A percentile compares a stretch with the other conserved stretches of the same genome.
Conservation (phyloP, 2,113 vertebrate genomes). For the Isichthys henryi region DNA sequence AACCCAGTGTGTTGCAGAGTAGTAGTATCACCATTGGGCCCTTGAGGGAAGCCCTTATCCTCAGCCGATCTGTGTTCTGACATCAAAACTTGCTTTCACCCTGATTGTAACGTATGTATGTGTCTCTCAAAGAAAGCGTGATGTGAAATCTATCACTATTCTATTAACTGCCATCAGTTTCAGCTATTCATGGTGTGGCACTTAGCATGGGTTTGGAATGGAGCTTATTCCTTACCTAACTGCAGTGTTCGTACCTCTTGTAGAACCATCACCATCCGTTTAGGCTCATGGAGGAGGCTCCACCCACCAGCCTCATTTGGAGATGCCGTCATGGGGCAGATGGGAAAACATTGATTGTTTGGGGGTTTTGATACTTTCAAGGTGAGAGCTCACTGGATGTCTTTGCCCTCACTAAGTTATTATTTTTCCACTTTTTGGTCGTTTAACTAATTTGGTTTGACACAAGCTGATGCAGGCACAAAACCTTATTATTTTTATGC, state of each 20-base stretch:
- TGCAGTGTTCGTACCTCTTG: neutral
- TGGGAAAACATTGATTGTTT: neutral
- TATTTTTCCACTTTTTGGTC: neutral
- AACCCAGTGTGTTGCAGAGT: neutral
- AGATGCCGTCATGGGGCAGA: neutral
- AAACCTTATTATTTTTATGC: neutral
- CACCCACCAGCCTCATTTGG: neutral
- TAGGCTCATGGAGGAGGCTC: neutral
- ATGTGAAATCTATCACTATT: neutral
- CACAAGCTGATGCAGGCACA: constrained; percentile 8
- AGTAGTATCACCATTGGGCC: neutral
- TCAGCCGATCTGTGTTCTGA: neutral
- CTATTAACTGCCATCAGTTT: neutral
- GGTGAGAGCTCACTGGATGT: neutral
- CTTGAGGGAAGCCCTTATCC: neutral
- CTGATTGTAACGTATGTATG: neutral
- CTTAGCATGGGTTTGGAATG: neutral
- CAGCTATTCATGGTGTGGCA: neutral
- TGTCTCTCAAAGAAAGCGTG: neutral
- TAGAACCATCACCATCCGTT: neutral
- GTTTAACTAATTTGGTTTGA: constrained; percentile 7
- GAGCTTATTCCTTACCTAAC: neutral
- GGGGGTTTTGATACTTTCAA: neutral
- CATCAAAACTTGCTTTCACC: neutral
- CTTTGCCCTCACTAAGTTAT: neutral